A percentile compares a stretch with the other conserved stretches of the same genome.
Evolutionary conservation across 2,797 vertebrate genomes (phyloP).

Genomic region (Pipistrellus nathusii): DNA sequence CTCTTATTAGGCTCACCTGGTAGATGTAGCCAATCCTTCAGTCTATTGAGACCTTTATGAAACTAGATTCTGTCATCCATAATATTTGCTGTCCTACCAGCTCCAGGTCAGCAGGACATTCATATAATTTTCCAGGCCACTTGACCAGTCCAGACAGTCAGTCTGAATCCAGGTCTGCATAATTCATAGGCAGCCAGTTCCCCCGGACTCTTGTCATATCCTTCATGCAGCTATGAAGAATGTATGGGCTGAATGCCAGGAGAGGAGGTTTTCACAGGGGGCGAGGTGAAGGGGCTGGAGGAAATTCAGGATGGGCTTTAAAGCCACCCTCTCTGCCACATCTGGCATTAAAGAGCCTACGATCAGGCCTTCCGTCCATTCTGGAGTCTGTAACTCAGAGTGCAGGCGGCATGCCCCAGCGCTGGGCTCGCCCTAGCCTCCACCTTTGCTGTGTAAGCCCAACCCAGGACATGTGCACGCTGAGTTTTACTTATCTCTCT

Average conservation of each 20-base stretch:
- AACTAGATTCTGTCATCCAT: not conserved
- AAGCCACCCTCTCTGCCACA: not conserved
- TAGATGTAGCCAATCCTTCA: fast-evolving
- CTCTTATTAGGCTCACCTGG: not conserved
- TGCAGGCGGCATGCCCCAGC: fast-evolving
- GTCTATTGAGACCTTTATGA: not conserved
- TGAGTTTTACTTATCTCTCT: constrained; percentile 58
- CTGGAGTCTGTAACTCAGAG: not conserved
- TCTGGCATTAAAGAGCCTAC: fast-evolving
- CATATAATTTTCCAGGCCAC: not conserved
- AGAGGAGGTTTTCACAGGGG: not conserved
- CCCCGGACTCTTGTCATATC: not conserved
- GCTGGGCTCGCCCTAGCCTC: not conserved
- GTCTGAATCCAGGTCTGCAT: not conserved
- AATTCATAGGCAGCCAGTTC: not conserved
- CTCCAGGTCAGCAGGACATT: not conserved
- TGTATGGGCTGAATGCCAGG: not conserved
- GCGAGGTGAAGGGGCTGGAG: not conserved
- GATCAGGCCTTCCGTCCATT: not conserved
- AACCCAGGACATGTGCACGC: not conserved
- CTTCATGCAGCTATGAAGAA: not conserved
- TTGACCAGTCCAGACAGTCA: not conserved
- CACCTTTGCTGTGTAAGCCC: not conserved
- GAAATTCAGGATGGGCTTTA: not conserved
- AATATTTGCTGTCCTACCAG: not conserved